A percentile compares a stretch with the other conserved stretches of the same genome.
Evolutionary conservation across 2,113 vertebrate genomes (phyloP).

Genomic region (Steatornis caripensis): DNA sequence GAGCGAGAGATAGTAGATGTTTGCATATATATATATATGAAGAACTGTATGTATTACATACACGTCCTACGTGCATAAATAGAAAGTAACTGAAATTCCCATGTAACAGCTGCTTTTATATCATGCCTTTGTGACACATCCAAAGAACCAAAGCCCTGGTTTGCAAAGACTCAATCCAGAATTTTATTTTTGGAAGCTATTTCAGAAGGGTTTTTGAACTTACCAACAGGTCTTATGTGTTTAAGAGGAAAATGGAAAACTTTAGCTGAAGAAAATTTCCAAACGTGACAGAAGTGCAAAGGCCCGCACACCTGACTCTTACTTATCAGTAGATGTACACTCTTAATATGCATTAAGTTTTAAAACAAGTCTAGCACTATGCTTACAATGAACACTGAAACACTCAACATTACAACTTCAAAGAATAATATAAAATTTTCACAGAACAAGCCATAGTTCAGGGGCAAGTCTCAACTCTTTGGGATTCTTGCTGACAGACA

Average conservation of each 20-base stretch:
- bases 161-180: not conserved
- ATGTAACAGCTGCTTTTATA: not conserved
- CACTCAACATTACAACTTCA: not conserved
- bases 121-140: not conserved
- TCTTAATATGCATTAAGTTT: not conserved
- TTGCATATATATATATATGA: not conserved
- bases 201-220: not conserved
- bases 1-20: accelerated
- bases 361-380: not conserved
- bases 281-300: not conserved
- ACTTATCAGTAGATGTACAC: not conserved
- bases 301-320: not conserved
- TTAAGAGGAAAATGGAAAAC: not conserved
- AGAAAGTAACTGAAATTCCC: not conserved
- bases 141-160: not conserved
- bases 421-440: not conserved
- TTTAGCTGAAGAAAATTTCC: not conserved
- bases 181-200: not conserved
- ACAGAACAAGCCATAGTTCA: not conserved
- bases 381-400: not conserved
- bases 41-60: not conserved
- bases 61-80: not conserved
- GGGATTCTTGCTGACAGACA: not conserved
- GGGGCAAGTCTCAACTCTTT: not conserved
- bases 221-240: not conserved